These are phyloP conservation scores for Bursaphelenchus okinawaensis DNA, from an alignment of 2,888 invertebrate species.

Conservation along the genomic window DNA sequence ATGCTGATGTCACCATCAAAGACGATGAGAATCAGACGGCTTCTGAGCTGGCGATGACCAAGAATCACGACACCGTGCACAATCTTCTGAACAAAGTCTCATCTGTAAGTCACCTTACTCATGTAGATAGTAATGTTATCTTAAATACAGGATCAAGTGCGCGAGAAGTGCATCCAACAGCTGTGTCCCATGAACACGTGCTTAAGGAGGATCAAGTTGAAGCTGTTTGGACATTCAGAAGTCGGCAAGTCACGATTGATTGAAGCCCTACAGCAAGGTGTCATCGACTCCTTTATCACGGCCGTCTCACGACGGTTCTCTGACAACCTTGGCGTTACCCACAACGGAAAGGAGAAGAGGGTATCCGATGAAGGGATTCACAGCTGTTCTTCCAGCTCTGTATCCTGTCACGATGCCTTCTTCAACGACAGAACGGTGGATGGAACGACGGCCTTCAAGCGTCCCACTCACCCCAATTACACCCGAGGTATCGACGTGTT, in stretches of 20 bases:
- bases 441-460: conserved; percentile 5
- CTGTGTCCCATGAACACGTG: conserved; percentile 58
- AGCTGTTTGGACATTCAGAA: conserved; percentile 70
- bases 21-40: conserved; percentile 68
- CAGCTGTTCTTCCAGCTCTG: conserved; percentile 38
- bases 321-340: conserved; percentile 31
- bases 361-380: conserved; percentile 48
- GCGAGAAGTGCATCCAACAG: conserved; percentile 66
- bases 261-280: conserved; percentile 65
- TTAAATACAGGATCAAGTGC: conserved; percentile 55
- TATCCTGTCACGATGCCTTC: conserved; percentile 35
- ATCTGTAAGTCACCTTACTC: conserved; percentile 65
- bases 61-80: conserved; percentile 69
- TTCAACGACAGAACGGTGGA: conserved; percentile 18
- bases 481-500: conserved; percentile 68
- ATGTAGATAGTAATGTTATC: no score
- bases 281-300: conserved; percentile 42
- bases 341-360: conserved; percentile 12
- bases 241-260: conserved; percentile 71
- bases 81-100: conserved; percentile 68
- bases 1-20: conserved; percentile 63
- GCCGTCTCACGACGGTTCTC: conserved; percentile 52
- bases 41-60: conserved; percentile 72
- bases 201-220: conserved; percentile 66
- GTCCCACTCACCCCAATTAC: conserved; percentile 58